Base-by-base conservation (phyloP, 2,797 vertebrate species). In the Limnodromus scolopaceus region DNA sequence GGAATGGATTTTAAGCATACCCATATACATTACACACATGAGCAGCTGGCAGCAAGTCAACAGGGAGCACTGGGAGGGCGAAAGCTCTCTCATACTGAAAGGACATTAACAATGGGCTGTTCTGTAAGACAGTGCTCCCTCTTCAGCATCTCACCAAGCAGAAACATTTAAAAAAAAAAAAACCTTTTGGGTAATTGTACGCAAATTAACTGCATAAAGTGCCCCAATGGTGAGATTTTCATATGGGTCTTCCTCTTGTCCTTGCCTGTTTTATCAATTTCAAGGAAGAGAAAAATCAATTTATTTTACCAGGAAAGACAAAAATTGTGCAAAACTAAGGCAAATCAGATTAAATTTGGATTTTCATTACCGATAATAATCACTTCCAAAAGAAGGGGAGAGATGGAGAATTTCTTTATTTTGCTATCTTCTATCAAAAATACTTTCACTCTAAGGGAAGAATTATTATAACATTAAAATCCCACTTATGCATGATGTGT, bases 141-240 rank as follows among this genome's bases (percentile, higher is more conserved):
- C 91, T 95, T 92, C 81, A 70, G 92, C 94, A 92, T 69, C 58
- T 91, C 88, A 55, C 81, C 92, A 92, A 93, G 87, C 93, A 96
- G 81, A 89, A 92, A 77, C 32, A 79, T 65, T 89, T 83, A 57
- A 17, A 38, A 53, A 20, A 46, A 46, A 46, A 46, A 74, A 84
- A 80, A 46, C 16, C 57, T 66, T 57, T 82, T 25, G 66, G 22
- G 34, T 38, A 48, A 48, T 0, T 78, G 14, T n/a, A 71, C 0
- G 1, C 13, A 65, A 90, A 81, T 70, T 64, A 80, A 55, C 18
- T 13, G 7, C 38, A 58, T 20, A 10, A 81, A 77, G 41, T 45
- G 6, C 30, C 54, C 24, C 51, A 43, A 11, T 14, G 27, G 27
- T 72, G 48, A 79, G 32, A 63, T 82, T 93, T 84, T 74, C 3